These are phyloP conservation scores for Platerodrilus igneus DNA, from an alignment of 2,888 invertebrate species.

Conservation along the genomic window DNA sequence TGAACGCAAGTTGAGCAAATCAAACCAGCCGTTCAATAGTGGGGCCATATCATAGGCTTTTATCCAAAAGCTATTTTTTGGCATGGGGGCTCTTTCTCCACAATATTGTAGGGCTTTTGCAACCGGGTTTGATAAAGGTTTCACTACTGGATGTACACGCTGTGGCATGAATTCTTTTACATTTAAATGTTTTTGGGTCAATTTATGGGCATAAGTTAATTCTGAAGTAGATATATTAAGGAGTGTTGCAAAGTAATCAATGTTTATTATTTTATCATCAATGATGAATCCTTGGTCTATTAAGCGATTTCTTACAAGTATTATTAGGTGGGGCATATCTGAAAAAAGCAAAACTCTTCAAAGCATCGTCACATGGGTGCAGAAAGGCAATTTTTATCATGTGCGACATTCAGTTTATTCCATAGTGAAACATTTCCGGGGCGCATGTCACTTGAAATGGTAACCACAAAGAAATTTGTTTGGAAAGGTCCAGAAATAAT, in stretches of 20 bases:
- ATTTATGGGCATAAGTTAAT: constrained; percentile 24
- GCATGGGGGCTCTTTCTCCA: constrained; percentile 10
- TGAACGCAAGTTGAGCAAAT: constrained; percentile 14
- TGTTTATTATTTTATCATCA: constrained; percentile 2
- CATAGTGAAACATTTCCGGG: too few relatives aligned
- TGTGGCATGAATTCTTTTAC: constrained; percentile 19
- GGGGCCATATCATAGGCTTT: constrained; percentile 1
- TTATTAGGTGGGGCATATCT: constrained; percentile 6
- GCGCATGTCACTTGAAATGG: too few relatives aligned
- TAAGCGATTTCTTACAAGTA: constrained; percentile 6
- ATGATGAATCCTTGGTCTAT: constrained; percentile 2
- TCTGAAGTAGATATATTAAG: constrained; percentile 14
- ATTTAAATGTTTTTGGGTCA: constrained; percentile 18
- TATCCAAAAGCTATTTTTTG: constrained; percentile 12
- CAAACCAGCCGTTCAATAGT: constrained; percentile 22
- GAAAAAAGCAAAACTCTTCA: constrained; percentile 3
- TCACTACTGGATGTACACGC: constrained; percentile 9
- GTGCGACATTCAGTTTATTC: constrained; percentile 13
- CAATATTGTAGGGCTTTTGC: constrained; percentile 19
- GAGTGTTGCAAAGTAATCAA: constrained; percentile 1
- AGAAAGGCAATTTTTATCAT: constrained; percentile 14
- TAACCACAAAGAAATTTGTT: too few relatives aligned
- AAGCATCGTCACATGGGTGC: constrained; percentile 8
- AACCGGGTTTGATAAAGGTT: constrained; percentile 13
- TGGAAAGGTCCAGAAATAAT: too few relatives aligned